A percentile compares a stretch with the other conserved stretches of the same genome.
These are phyloP conservation scores for Pelobates fuscus DNA, from an alignment of 2,113 vertebrate species.

Conservation along the genomic window DNA sequence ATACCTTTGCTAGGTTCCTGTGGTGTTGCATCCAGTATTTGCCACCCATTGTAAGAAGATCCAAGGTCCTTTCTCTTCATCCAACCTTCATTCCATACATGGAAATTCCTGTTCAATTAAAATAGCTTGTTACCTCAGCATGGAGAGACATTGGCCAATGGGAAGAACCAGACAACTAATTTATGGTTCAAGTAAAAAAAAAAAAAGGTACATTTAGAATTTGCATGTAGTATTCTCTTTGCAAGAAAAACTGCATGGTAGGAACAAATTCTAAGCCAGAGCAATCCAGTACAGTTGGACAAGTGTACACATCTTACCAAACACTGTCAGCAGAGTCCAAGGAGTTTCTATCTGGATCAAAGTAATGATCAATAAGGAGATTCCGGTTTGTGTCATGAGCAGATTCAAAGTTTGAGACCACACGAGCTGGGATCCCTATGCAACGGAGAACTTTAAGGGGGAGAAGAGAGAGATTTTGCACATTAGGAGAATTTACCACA, in stretches of 20 bases:
- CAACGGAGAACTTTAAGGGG: slow-evolving; percentile 65
- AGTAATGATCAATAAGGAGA: slow-evolving; percentile 71
- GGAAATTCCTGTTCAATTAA: slow-evolving; percentile 86
- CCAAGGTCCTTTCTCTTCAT: slow-evolving; percentile 82
- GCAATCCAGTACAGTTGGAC: too few species aligned
- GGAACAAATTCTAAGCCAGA: too few species aligned
- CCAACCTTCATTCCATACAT: slow-evolving; percentile 94
- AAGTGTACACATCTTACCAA: too few species aligned
- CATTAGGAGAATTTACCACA: background rate
- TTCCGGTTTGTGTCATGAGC: slow-evolving; percentile 73
- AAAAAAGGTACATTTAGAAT: background rate
- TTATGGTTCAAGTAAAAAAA: background rate
- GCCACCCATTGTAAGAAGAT: slow-evolving; percentile 82
- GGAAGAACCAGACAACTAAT: too few species aligned
- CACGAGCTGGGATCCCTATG: slow-evolving; percentile 72
- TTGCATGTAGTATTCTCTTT: background rate
- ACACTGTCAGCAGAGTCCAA: slow-evolving; percentile 63
- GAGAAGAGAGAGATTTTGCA: slow-evolving; percentile 19
- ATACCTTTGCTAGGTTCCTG: slow-evolving; percentile 90
- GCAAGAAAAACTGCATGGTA: too few species aligned
- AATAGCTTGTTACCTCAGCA: background rate
- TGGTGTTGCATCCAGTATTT: slow-evolving; percentile 89
- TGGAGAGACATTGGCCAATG: too few species aligned
- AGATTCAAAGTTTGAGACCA: slow-evolving; percentile 76
- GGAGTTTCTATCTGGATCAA: slow-evolving; percentile 58